A percentile compares a stretch with the other conserved stretches of the same genome.
phyloP scores from a whole-genome alignment of 1,140 invertebrate species.

The Drosophila albomicans region DNA sequence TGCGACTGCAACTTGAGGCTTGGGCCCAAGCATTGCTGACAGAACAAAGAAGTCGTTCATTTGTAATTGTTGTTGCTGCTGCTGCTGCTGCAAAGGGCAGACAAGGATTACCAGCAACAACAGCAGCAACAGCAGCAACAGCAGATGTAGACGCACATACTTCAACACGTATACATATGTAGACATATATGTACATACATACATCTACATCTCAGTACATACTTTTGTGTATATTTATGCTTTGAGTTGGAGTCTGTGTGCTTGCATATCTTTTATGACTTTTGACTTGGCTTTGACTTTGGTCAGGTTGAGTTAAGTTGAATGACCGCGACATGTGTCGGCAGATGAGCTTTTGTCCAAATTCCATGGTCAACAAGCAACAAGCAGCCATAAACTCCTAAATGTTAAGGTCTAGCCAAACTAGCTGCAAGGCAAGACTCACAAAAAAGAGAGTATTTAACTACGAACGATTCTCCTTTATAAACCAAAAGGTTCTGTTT shows the following conservation, averaged over 20 bases:
- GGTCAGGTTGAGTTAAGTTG: constrained; percentile 45
- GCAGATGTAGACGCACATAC: constrained; percentile 53
- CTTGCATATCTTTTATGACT: constrained; percentile 81
- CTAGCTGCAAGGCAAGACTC: constrained; percentile 1
- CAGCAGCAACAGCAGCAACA: constrained; percentile 15
- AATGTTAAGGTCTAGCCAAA: constrained; percentile 21
- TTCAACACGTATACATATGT: constrained; percentile 23
- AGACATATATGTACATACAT: constrained; percentile 25
- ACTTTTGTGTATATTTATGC: constrained; percentile 51
- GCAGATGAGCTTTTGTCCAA: constrained; percentile 35
- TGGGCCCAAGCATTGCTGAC: constrained; percentile 64
- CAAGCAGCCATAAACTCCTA: constrained; percentile 11
- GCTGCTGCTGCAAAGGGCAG: constrained; percentile 65
- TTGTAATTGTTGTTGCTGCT: constrained; percentile 78
- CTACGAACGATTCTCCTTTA: not conserved
- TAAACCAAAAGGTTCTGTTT: not conserved
- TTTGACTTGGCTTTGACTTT: constrained; percentile 76
- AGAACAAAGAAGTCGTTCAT: constrained; percentile 84
- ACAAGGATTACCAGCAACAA: constrained; percentile 61
- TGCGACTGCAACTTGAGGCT: constrained; percentile 31
- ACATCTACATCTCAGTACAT: constrained; percentile 38
- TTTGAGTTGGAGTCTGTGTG: constrained; percentile 22
- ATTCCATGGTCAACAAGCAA: constrained; percentile 47
- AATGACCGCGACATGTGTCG: constrained; percentile 64
- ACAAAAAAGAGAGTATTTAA: not conserved